These are phyloP conservation scores for Acrocephalus arundinaceus DNA, from an alignment of 2,113 vertebrate species.

Conservation along the genomic window DNA sequence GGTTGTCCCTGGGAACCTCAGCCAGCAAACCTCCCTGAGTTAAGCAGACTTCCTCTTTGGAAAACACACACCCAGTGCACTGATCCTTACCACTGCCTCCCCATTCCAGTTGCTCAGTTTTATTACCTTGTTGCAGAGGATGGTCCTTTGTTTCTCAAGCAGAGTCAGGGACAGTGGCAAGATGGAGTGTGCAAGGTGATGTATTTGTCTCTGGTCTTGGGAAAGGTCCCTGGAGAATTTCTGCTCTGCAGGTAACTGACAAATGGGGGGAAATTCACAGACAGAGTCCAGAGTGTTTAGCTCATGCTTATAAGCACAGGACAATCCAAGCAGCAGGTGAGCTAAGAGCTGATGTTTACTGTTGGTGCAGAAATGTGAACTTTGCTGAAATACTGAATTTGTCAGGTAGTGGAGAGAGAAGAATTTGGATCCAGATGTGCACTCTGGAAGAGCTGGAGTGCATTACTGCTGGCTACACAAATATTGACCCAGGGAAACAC, in stretches of 20 bases:
- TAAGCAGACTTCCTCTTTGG: not conserved
- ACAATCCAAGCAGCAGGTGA: not conserved
- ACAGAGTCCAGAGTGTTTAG: not conserved
- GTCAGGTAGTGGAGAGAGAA: not conserved
- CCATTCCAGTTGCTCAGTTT: not conserved
- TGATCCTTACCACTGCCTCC: not conserved
- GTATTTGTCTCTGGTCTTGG: not conserved
- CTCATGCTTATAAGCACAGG: not conserved
- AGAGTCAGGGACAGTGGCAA: not conserved
- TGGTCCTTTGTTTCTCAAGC: not conserved
- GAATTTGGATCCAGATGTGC: not conserved
- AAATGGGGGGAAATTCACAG: not conserved
- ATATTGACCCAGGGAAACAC: not conserved
- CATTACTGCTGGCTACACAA: not conserved
- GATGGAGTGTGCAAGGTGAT: not conserved
- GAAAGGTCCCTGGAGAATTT: not conserved
- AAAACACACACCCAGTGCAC: not conserved
- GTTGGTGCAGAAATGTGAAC: not conserved
- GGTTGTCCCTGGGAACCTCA: not conserved
- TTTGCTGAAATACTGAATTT: not conserved
- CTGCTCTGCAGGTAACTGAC: not conserved
- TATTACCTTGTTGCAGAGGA: not conserved
- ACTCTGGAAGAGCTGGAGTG: not conserved
- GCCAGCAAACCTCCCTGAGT: accelerated
- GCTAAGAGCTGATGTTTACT: not conserved